Evolutionary conservation across 1,140 invertebrate genomes (phyloP).

Genomic region (Chymomyza costata): DNA sequence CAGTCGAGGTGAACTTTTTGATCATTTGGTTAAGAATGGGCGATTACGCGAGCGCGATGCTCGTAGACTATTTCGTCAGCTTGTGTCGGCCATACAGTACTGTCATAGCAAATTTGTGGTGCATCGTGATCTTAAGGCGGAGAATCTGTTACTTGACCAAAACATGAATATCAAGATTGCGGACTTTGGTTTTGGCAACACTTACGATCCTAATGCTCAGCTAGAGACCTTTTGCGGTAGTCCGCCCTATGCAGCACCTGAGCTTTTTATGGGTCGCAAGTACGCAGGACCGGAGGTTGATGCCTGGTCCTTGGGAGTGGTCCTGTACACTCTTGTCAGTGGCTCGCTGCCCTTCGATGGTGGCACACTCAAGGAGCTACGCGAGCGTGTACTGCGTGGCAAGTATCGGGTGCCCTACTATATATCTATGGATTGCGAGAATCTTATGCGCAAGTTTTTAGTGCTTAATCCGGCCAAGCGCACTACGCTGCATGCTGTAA

Average conservation of each 20-base stretch:
- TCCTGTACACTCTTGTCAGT: conserved; percentile 98
- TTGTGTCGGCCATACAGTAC: conserved; percentile 99
- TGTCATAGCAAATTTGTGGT: conserved; percentile 99
- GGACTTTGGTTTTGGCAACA: conserved; percentile 99
- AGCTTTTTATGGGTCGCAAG: conserved; percentile 99
- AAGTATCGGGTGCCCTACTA: conserved; percentile 99
- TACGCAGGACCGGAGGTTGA: conserved; percentile 99
- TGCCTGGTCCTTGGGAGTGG: conserved; percentile 99
- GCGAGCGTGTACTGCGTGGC: conserved; percentile 97
- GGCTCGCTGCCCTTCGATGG: conserved; percentile 99
- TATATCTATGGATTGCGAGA: conserved; percentile 99
- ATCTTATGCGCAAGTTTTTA: conserved; percentile 99
- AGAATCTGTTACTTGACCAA: conserved; percentile 98
- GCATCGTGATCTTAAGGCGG: conserved; percentile 95
- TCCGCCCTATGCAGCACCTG: conserved; percentile 99
- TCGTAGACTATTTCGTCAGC: conserved; percentile 98
- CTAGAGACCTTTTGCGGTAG: conserved; percentile 99
- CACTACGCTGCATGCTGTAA: conserved; percentile 96
- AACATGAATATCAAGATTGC: conserved; percentile 99
- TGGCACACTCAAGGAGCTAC: conserved; percentile 96
- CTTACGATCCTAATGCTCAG: conserved; percentile 98
- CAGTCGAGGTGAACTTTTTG: conserved; percentile 99
- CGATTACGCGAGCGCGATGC: conserved; percentile 99
- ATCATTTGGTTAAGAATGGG: conserved; percentile 99
- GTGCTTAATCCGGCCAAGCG: conserved; percentile 98